Percentiles rank a stretch among this genome's conserved stretches.
phyloP scores from a whole-genome alignment of 2,888 invertebrate genomes.

The Scaptomyza parva region DNA sequence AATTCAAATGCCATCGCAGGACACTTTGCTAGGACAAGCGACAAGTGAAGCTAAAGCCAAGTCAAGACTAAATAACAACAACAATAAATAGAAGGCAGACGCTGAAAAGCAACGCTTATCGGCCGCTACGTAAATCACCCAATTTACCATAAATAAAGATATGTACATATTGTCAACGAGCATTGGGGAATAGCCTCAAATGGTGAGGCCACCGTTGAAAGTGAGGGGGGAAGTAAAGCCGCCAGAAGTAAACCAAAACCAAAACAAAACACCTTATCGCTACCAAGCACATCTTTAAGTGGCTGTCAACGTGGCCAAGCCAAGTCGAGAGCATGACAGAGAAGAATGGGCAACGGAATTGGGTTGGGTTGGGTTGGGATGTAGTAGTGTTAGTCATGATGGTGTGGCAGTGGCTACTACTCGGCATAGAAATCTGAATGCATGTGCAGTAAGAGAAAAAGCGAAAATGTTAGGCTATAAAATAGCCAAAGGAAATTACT shows the following conservation, averaged over 20 bases:
- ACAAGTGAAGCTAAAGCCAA: slow-evolving; percentile 3
- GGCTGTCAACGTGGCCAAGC: slow-evolving; percentile 74
- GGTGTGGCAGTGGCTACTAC: slow-evolving; percentile 10
- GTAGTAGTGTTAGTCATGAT: neutral
- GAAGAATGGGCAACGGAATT: slow-evolving; percentile 3
- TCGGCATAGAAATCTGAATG: slow-evolving; percentile 65
- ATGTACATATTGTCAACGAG: slow-evolving; percentile 74
- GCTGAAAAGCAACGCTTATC: slow-evolving; percentile 80
- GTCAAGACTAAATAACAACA: slow-evolving; percentile 25
- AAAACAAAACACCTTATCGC: slow-evolving; percentile 79
- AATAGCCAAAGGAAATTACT: slow-evolving; percentile 21
- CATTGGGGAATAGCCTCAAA: neutral
- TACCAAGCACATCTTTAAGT: slow-evolving; percentile 76
- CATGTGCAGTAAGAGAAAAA: slow-evolving; percentile 32
- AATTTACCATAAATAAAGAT: slow-evolving; percentile 81
- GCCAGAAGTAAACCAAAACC: slow-evolving; percentile 32
- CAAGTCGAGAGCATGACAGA: slow-evolving; percentile 4
- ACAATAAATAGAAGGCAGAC: slow-evolving; percentile 34
- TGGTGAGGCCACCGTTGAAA: too few species aligned
- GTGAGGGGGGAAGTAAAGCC: slow-evolving; percentile 24
- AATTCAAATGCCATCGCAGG: slow-evolving; percentile 67
- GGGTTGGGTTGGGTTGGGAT: neutral
- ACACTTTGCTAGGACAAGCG: slow-evolving; percentile 12
- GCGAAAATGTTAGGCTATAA: slow-evolving; percentile 14
- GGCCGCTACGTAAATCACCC: slow-evolving; percentile 82